Conservation (phyloP, 2,797 vertebrate genomes). For the Myotis daubentonii region DNA sequence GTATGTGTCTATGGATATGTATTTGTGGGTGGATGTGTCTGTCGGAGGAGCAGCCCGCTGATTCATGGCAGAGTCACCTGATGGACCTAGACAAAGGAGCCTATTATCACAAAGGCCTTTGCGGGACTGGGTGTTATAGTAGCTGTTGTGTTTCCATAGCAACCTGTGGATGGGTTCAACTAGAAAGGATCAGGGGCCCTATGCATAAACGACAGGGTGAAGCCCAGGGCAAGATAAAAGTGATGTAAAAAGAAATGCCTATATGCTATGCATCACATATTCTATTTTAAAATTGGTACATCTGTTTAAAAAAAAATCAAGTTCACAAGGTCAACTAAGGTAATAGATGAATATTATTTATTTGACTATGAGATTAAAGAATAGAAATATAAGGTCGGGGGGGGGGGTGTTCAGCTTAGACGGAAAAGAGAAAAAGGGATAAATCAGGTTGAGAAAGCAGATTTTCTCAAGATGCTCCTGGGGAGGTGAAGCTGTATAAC, state of each 20-base stretch:
- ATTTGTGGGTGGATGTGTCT: neutral
- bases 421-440: neutral
- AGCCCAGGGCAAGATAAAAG: neutral
- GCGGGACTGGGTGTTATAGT: neutral
- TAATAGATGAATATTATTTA: neutral
- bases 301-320: neutral
- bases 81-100: slow-evolving; percentile 29
- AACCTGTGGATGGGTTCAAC: neutral
- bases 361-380: neutral
- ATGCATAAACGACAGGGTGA: neutral
- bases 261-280: neutral
- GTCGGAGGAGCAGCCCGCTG: neutral
- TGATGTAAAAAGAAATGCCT: neutral
- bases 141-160: slow-evolving; percentile 42
- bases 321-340: neutral
- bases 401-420: neutral
- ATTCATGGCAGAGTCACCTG: neutral
- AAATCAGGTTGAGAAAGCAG: neutral
- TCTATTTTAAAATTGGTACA: neutral
- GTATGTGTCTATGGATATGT: neutral
- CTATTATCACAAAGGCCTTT: slow-evolving; percentile 27
- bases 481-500: neutral
- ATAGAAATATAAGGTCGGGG: neutral
- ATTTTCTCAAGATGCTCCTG: neutral
- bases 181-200: neutral